Base-by-base conservation (phyloP, 2,113 vertebrate species). In the Macquaria australasica region DNA sequence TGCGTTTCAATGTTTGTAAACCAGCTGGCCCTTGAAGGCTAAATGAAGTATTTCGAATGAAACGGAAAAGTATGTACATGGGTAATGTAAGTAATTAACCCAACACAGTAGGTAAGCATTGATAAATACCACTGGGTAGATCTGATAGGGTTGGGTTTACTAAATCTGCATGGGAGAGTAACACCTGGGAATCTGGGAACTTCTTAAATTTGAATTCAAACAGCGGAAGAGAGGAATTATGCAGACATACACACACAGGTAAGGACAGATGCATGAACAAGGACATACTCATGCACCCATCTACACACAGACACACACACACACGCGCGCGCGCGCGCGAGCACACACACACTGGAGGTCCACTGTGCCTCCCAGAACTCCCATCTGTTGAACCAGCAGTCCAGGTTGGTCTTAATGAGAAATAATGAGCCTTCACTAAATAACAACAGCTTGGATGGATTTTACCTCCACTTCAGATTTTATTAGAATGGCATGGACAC, bases 381-480 rank as follows among this genome's bases (percentile, higher is more conserved):
- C 92, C 89, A 93, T 93, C 90, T 93, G 89, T 89, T 91, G 88
- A 90, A 90, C 73, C 84, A 92, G 84, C 82, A 91, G 87, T 91
- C 87, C 90, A 92, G 87, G 88, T 92, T 89, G 84, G 88, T 87
- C 84, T 79, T 92, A 92, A 93, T 94, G 91, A 89, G 88, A 90
- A 94, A 92, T 92, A 94, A 94, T 92, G 91, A 94, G 92, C 80
- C 84, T 91, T 93, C 81, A 87, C 84, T 88, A 87, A 91, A 92
- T 79, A 94, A 93, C 87, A 92, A 91, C 91, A 91, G 81, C 73
- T 84, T 92, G 90, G 82, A 87, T 58, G 79, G 81, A 88, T 78
- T 89, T 90, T 77, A 89, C 85, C 76, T 89, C 71, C 63, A 86
- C 72, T 89, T 83, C 82, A 83, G 70, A 82, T 80, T 91, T 91